Evolutionary conservation across 1,140 invertebrate species (phyloP).

Genomic region (Camponotus vicinus): DNA sequence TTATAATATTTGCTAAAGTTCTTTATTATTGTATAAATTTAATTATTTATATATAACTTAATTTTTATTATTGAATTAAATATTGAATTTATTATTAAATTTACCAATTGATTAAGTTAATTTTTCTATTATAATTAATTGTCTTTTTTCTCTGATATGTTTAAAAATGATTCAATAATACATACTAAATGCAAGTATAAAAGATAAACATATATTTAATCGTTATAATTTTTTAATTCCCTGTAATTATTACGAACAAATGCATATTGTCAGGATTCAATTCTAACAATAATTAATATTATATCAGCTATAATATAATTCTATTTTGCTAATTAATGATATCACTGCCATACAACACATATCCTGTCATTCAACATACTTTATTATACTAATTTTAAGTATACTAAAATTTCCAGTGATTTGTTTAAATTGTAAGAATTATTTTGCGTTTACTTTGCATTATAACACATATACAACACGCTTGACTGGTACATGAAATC

Average conservation of each 20-base stretch:
- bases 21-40: background rate
- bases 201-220: too few relatives aligned
- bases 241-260: background rate
- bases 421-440: slow-evolving; percentile 3
- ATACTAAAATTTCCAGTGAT: background rate
- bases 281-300: background rate
- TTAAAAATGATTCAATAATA: too few relatives aligned
- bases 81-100: too few relatives aligned
- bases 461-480: background rate
- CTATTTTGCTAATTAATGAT: slow-evolving; percentile 9
- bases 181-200: too few relatives aligned
- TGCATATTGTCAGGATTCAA: background rate
- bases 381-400: background rate
- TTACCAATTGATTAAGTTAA: too few relatives aligned
- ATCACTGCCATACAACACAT: background rate
- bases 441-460: slow-evolving; percentile 7
- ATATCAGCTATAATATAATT: background rate
- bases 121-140: too few relatives aligned
- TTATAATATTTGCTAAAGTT: background rate
- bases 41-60: too few relatives aligned
- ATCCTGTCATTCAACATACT: background rate
- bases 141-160: too few relatives aligned
- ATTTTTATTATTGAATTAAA: too few relatives aligned
- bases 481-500: background rate
- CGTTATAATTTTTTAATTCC: background rate